Evolutionary conservation across 2,888 invertebrate species (phyloP).

Genomic region (Orthosia cruda): DNA sequence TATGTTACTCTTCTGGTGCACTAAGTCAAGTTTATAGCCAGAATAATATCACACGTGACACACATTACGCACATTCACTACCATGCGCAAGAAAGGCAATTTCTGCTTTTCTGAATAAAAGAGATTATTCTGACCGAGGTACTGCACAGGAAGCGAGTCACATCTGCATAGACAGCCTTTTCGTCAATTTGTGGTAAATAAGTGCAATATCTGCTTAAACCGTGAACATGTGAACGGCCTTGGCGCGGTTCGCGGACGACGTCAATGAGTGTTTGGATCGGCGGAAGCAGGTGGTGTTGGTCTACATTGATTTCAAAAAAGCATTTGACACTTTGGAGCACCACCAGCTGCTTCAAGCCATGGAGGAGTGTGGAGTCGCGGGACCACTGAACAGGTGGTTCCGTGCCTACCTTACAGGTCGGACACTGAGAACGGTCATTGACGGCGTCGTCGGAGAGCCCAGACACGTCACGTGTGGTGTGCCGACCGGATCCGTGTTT

Average conservation of each 20-base stretch:
- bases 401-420: too few relatives aligned
- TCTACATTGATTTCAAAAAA: too few relatives aligned
- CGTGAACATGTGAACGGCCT: slow-evolving; percentile 33
- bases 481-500: too few relatives aligned
- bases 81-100: neutral
- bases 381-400: too few relatives aligned
- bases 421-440: too few relatives aligned
- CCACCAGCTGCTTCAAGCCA: too few relatives aligned
- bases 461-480: too few relatives aligned
- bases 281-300: too few relatives aligned
- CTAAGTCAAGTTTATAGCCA: neutral
- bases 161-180: slow-evolving; percentile 53
- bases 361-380: too few relatives aligned
- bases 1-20: neutral
- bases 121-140: neutral
- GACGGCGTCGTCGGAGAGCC: too few relatives aligned
- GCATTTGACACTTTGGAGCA: too few relatives aligned
- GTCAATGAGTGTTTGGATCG: too few relatives aligned
- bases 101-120: neutral
- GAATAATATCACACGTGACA: slow-evolving; percentile 7
- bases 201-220: slow-evolving; percentile 32
- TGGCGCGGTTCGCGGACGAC: slow-evolving; percentile 12
- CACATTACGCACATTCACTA: neutral
- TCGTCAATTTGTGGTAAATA: slow-evolving; percentile 34
- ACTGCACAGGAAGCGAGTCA: neutral